Evolutionary conservation across 1,140 invertebrate species (phyloP).

Genomic region (Danaus melanippus): DNA sequence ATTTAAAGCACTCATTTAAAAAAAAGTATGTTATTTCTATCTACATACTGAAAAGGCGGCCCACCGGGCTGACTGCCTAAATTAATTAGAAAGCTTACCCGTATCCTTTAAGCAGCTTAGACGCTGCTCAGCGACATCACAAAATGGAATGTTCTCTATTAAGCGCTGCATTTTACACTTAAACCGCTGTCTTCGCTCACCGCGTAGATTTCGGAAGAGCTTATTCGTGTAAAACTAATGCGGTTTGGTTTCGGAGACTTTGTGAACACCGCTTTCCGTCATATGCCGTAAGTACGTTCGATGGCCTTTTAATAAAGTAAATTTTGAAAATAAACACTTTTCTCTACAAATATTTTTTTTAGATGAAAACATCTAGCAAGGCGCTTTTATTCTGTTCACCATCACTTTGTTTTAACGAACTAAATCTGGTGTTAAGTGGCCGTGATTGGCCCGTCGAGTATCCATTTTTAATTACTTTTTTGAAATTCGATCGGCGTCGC

Average conservation of each 20-base stretch:
- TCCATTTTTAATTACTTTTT: conserved; percentile 18
- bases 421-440: background rate
- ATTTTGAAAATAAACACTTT: background rate
- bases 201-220: conserved; percentile 53
- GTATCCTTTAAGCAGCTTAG: conserved; percentile 30
- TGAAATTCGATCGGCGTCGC: conserved; percentile 21
- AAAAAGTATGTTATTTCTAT: conserved; percentile 6
- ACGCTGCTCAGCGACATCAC: conserved; percentile 30
- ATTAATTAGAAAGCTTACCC: conserved; percentile 20
- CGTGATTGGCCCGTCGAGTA: background rate
- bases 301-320: conserved; percentile 21
- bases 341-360: no score
- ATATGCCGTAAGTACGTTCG: conserved; percentile 35
- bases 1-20: conserved; percentile 2
- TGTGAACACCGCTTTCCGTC: conserved; percentile 38
- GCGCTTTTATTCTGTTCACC: conserved; percentile 1
- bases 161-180: conserved; percentile 40
- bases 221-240: conserved; percentile 63
- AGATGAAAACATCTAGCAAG: conserved; percentile 1
- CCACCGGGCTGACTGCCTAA: conserved; percentile 1
- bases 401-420: no score
- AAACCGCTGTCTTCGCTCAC: conserved; percentile 24
- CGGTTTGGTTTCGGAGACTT: conserved; percentile 50
- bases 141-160: conserved; percentile 30
- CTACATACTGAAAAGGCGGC: conserved; percentile 4